Base-by-base conservation (phyloP, 2,888 invertebrate genomes). In the Euzetes globulus region DNA sequence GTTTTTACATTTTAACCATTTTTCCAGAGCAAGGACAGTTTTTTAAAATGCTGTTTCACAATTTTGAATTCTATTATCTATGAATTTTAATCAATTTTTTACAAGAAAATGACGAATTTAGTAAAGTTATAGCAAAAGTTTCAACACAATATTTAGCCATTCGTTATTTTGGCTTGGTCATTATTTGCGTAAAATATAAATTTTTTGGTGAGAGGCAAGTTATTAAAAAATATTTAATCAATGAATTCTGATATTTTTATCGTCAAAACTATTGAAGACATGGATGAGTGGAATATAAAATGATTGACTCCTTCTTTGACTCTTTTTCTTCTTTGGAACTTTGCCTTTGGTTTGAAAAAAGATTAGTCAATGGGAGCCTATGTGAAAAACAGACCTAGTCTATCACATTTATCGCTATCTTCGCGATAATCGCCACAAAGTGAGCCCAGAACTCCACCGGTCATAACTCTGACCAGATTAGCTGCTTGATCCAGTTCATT, bases 341-440 rank as follows among this genome's bases (percentile, higher is more conserved):
- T 22, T 25, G 9, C 22, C 22, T 22, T 22, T 13, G 55, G 13
- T 11, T n/a, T 15, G 13, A 17, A 47, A 47, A 47, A 47, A 47
- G 5, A 15, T 47, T 9, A 47, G 13, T 47, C 13, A 47, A 47
- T 15, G 13, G 13, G 13, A 15, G 13, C 13, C 17, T 9, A 47
- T 3, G 17, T 9, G 47, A 3, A 3, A 47, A 47, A 47, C 27
- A 15, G 2, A 60, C 60, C 60, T 27, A 60, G 22, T 27, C 17
- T 19, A 22, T 60, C 29, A 60, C 60, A 60, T 60, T 60, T 60
- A 27, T 60, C 60, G 13, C 60, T 60, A 22, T 60, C 60, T 27
- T 60, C 60, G 15, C 60, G 27, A 11, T 60, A 60, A 5, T 60
- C 60, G 11, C 11, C 3, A 17, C 60, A 60, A 27, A 60, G 60